These are phyloP conservation scores for Pomacea canaliculata DNA, from an alignment of 2,888 invertebrate species.

Conservation along the genomic window DNA sequence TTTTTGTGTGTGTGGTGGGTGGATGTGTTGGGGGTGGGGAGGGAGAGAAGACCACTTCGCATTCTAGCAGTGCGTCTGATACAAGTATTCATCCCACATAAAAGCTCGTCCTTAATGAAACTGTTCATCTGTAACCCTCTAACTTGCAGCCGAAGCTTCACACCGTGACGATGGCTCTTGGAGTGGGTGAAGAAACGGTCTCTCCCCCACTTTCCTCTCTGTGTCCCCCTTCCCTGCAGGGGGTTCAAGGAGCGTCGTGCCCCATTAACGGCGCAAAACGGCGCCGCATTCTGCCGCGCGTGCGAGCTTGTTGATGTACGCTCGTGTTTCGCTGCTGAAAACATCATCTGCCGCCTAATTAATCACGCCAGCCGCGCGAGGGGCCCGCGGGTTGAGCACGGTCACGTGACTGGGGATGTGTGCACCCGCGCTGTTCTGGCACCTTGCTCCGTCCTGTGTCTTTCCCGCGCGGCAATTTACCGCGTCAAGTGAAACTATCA, in stretches of 20 bases:
- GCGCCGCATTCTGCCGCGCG: conserved; percentile 7
- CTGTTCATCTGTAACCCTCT: not conserved
- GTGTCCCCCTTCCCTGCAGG: too few relatives aligned
- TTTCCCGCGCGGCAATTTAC: conserved; percentile 1
- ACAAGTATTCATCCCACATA: too few relatives aligned
- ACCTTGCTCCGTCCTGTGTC: not conserved
- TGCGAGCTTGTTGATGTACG: conserved; percentile 12
- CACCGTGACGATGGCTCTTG: too few relatives aligned
- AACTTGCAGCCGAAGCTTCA: not conserved
- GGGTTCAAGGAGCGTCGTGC: not conserved
- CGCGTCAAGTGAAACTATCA: conserved; percentile 15
- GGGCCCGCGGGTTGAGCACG: not conserved
- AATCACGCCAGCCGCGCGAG: not conserved
- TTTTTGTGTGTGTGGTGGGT: too few relatives aligned
- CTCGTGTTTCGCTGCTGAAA: conserved; percentile 7
- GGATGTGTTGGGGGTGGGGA: too few relatives aligned
- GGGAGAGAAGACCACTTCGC: too few relatives aligned
- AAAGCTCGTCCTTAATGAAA: too few relatives aligned
- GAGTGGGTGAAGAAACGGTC: too few relatives aligned
- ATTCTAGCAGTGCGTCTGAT: too few relatives aligned
- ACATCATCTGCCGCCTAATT: conserved; percentile 18
- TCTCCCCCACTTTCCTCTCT: too few relatives aligned
- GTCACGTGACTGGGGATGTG: not conserved
- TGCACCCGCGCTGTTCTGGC: not conserved
- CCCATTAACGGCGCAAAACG: not conserved